Evolutionary conservation across 2,797 vertebrate species (phyloP).

Genomic region (Rhinophrynus dorsalis): DNA sequence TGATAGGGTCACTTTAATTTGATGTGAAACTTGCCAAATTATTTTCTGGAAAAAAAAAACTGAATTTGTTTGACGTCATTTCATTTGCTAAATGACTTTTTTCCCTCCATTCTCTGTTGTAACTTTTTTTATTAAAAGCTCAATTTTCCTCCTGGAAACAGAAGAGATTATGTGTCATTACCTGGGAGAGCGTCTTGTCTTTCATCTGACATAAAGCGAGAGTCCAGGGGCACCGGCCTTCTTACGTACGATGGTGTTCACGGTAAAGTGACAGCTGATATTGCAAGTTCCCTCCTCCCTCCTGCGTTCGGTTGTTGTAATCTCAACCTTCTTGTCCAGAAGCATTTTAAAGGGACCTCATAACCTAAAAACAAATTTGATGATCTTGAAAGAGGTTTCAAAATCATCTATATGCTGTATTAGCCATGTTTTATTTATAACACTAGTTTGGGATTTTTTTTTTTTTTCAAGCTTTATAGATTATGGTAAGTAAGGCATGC

Average conservation of each 20-base stretch:
- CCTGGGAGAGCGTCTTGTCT: conserved; percentile 45
- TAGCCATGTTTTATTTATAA: no score
- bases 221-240: conserved; percentile 46
- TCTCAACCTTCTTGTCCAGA: neutral
- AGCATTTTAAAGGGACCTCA: no score
- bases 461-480: no score
- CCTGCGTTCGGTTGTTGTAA: neutral
- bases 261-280: conserved; percentile 41
- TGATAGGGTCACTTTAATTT: no score
- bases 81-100: neutral
- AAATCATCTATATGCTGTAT: no score
- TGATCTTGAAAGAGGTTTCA: no score
- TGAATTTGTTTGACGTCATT: conserved; percentile 2
- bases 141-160: conserved; percentile 33
- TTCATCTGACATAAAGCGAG: conserved; percentile 48
- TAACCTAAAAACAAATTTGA: no score
- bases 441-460: no score
- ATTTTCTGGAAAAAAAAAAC: no score
- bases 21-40: no score
- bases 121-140: conserved; percentile 12
- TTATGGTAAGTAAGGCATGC: no score
- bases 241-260: conserved; percentile 41
- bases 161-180: conserved; percentile 28
- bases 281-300: neutral
- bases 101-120: neutral